Percentiles rank a stretch among this genome's conserved stretches.
phyloP scores from a whole-genome alignment of 1,140 invertebrate species.

The Halictus rubicundus region DNA sequence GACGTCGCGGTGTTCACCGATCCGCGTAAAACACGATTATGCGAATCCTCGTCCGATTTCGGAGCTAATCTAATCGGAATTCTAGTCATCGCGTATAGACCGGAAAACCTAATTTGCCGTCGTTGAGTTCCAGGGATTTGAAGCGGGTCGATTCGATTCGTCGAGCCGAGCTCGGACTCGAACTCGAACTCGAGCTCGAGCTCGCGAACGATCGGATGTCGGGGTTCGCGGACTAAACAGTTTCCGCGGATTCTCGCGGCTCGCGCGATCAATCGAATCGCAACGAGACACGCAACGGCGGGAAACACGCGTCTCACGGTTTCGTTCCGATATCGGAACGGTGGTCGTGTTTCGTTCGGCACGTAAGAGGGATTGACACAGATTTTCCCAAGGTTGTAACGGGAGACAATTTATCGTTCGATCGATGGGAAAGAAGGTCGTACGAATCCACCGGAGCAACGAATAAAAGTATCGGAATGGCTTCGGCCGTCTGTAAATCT shows the following conservation, averaged over 20 bases:
- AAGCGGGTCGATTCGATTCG: neutral
- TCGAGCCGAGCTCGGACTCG: neutral
- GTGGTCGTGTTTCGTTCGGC: slow-evolving; percentile 9
- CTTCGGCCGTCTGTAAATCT: slow-evolving; percentile 40
- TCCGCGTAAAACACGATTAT: slow-evolving; percentile 33
- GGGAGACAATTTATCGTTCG: slow-evolving; percentile 34
- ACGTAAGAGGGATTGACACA: slow-evolving; percentile 53
- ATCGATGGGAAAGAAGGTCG: slow-evolving; percentile 40
- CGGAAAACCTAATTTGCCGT: slow-evolving; percentile 19
- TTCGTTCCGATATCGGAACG: slow-evolving; percentile 17
- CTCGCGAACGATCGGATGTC: neutral
- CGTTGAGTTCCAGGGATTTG: slow-evolving; percentile 14
- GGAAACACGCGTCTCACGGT: neutral
- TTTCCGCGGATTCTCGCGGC: neutral
- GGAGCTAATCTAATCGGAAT: slow-evolving; percentile 44
- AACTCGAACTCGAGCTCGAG: neutral
- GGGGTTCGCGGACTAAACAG: neutral
- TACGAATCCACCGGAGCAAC: slow-evolving; percentile 13
- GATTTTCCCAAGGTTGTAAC: slow-evolving; percentile 48
- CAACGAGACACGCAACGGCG: neutral
- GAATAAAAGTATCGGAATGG: slow-evolving; percentile 38
- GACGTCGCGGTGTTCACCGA: slow-evolving; percentile 3
- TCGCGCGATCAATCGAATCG: too few relatives aligned
- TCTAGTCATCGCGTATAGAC: slow-evolving; percentile 13
- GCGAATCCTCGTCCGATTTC: slow-evolving; percentile 28